Base-by-base conservation (phyloP, 2,113 vertebrate genomes). In the Sula dactylatra region DNA sequence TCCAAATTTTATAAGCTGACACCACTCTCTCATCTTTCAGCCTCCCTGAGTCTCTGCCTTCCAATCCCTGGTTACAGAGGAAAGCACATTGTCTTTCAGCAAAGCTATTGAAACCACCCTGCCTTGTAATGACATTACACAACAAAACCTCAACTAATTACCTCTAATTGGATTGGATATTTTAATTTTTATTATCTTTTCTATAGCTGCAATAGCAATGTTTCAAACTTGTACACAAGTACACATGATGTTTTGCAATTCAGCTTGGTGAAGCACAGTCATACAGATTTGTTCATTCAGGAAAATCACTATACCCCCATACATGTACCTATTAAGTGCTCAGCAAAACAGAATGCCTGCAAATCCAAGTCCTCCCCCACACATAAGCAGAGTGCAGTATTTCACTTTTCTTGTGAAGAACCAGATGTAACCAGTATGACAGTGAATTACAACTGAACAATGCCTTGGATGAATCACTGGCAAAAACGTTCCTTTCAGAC, bases 301-400 rank as follows among this genome's bases (percentile, higher is more conserved):
- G 64, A 82, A 52, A 78, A 90, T 47, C 70, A 11, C 45, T 10
- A 4, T 4, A 16, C 14, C 11, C 65, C 32, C 49, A 21, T 12
- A 32, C 9, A 27, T 0, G 7, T 3, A 19, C 22, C 1, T 4
- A 50, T 7, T 34, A n/a, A 70, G 8, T 56, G 47, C n/a, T 56
- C 49, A 50, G 67, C 50, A 59, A 36, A 86, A 44, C 31, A 59
- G 26, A 59, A 59, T 5, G 36, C 32, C 45, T 19, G 34, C 19
- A 22, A 54, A 71, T 29, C 64, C 38, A 20, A 52, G n/a, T 10
- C 34, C 36, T 74, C n/a, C 22, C 49, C 2, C 42, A 40, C 31
- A 16, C 40, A 25, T 4, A 17, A 47, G 38, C 1, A 3, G 32
- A 67, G 44, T 8, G 36, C 40, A 38, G 31, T 15, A 66, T 70